A percentile compares a stretch with the other conserved stretches of the same genome.
Conservation (phyloP, 2,888 invertebrate genomes). For the Drosophila pseudotakahashii region DNA sequence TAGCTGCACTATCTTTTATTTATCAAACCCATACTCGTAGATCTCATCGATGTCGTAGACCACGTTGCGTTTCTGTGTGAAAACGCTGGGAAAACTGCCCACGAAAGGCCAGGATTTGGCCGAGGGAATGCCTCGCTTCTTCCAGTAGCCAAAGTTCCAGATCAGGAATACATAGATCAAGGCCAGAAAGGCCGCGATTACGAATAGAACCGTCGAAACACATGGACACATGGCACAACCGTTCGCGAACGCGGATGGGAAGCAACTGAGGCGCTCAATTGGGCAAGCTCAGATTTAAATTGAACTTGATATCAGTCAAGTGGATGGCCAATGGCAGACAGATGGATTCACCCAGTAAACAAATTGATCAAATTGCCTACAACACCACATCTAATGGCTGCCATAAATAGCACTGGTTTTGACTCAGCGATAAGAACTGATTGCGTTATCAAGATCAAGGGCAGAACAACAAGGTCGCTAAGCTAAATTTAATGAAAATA, state of each 20-base stretch:
- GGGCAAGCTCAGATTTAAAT: constrained; percentile 26
- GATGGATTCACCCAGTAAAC: constrained; percentile 13
- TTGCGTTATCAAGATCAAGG: constrained; percentile 16
- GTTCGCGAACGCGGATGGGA: constrained; percentile 8
- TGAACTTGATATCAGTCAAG: constrained; percentile 36
- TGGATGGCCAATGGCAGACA: constrained; percentile 12
- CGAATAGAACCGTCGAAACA: constrained; percentile 17
- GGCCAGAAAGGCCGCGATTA: constrained; percentile 34
- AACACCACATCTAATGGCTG: neutral
- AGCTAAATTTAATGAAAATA: neutral
- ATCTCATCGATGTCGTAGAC: constrained; percentile 82
- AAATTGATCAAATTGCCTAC: constrained; percentile 28
- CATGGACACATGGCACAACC: constrained; percentile 45
- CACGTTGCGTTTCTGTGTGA: constrained; percentile 74
- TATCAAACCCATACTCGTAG: constrained; percentile 77
- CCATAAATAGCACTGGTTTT: neutral
- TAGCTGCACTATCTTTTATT: neutral
- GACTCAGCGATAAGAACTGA: constrained; percentile 12
- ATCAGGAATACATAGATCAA: constrained; percentile 72
- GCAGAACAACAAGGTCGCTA: neutral
- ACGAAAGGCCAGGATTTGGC: constrained; percentile 80
- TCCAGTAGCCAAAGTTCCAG: constrained; percentile 83
- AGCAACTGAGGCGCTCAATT: constrained; percentile 32
- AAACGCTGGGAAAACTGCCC: constrained; percentile 81
- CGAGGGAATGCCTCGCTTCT: constrained; percentile 79